These are phyloP conservation scores for Callipepla squamata DNA, from an alignment of 2,113 vertebrate genomes.

Conservation along the genomic window DNA sequence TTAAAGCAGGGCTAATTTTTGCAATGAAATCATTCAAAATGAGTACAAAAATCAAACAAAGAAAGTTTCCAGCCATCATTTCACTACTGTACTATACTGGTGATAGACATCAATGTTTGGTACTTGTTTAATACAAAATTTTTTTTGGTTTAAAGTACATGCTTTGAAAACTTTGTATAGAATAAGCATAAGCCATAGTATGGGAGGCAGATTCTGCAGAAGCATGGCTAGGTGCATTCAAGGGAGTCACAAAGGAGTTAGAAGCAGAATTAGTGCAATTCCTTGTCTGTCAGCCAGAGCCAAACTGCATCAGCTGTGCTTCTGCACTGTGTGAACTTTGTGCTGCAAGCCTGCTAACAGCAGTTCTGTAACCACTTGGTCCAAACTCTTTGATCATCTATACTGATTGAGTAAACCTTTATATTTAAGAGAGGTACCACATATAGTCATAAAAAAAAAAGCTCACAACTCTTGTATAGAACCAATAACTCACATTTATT, in stretches of 20 bases:
- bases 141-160: background rate
- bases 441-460: conserved; percentile 9
- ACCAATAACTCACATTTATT: background rate
- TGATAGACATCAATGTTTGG: background rate
- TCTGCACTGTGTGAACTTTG: background rate
- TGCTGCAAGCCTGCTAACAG: background rate
- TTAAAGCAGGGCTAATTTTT: background rate
- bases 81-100: background rate
- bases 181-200: background rate
- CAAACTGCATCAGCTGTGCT: background rate
- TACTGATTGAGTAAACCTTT: conserved; percentile 13
- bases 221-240: background rate
- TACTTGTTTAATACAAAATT: background rate
- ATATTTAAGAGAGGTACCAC: conserved; percentile 12
- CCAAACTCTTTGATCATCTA: conserved; percentile 5
- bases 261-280: background rate
- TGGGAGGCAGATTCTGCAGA: background rate
- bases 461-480: background rate
- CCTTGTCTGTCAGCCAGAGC: background rate
- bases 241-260: background rate
- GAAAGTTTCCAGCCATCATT: background rate
- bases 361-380: background rate
- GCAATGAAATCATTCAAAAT: background rate
- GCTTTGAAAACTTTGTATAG: background rate
- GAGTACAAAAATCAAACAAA: background rate